phyloP scores from a whole-genome alignment of 2,888 invertebrate species.

The Idaea dimidiata region DNA sequence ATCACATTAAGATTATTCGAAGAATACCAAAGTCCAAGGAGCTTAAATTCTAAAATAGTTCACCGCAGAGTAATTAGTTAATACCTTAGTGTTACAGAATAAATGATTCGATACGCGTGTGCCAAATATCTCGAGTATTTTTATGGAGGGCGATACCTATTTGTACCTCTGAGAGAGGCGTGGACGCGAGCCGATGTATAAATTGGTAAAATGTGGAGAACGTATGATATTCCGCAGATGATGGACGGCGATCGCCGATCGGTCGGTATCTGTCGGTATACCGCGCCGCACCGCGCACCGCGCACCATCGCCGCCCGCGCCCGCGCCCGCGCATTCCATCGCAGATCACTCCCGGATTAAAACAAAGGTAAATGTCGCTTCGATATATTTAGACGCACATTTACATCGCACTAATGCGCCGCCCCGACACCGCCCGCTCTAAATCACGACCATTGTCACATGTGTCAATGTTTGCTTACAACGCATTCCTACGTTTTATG shows the following conservation, averaged over 20 bases:
- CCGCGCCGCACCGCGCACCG: neutral
- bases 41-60: neutral
- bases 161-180: neutral
- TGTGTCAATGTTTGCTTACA: conserved; percentile 27
- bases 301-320: conserved; percentile 4
- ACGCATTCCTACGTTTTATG: conserved; percentile 28
- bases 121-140: neutral
- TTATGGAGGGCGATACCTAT: neutral
- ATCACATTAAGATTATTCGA: neutral
- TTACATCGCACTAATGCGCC: conserved; percentile 40
- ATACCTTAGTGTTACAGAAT: neutral
- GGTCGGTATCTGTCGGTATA: too few relatives aligned
- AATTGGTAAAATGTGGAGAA: neutral
- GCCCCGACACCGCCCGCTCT: conserved; percentile 33
- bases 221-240: neutral
- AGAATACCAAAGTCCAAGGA: neutral
- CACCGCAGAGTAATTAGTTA: neutral
- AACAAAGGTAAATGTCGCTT: conserved; percentile 63
- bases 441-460: conserved; percentile 34
- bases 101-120: neutral
- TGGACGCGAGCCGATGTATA: neutral
- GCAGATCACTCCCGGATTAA: conserved; percentile 41
- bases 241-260: too few relatives aligned
- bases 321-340: conserved; percentile 10
- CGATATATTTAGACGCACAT: conserved; percentile 49